Evolutionary conservation across 2,888 invertebrate species (phyloP).

Genomic region (Cyrtodaria siliqua): DNA sequence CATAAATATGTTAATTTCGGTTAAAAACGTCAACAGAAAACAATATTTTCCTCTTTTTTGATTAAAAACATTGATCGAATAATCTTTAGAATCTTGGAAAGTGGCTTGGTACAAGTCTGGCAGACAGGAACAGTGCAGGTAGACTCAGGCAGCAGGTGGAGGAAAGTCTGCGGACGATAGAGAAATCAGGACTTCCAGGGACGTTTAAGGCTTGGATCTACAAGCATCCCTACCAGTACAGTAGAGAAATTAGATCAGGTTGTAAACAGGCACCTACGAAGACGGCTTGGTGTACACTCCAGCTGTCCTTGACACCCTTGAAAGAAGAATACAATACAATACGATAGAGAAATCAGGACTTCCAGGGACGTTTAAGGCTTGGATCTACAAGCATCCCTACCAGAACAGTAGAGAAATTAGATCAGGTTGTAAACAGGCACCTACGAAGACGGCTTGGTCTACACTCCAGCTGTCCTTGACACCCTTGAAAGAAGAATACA

Average conservation of each 20-base stretch:
- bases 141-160: background rate
- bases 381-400: conserved; percentile 13
- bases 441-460: conserved; percentile 28
- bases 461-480: conserved; percentile 24
- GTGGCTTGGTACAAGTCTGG: conserved; percentile 17
- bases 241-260: conserved; percentile 21
- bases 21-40: too few relatives aligned
- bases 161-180: conserved; percentile 11
- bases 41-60: too few relatives aligned
- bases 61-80: too few relatives aligned
- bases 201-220: conserved; percentile 25
- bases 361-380: conserved; percentile 23
- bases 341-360: conserved; percentile 11
- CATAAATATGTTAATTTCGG: too few relatives aligned
- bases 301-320: too few relatives aligned
- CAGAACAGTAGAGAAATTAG: conserved; percentile 20
- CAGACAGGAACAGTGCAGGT: background rate
- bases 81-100: too few relatives aligned
- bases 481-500: conserved; percentile 37
- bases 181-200: conserved; percentile 10
- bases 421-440: conserved; percentile 21
- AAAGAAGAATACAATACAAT: too few relatives aligned
- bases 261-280: conserved; percentile 22
- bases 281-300: conserved; percentile 28
- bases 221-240: conserved; percentile 12